phyloP scores from a whole-genome alignment of 2,888 invertebrate species.

The Buathra laborator region DNA sequence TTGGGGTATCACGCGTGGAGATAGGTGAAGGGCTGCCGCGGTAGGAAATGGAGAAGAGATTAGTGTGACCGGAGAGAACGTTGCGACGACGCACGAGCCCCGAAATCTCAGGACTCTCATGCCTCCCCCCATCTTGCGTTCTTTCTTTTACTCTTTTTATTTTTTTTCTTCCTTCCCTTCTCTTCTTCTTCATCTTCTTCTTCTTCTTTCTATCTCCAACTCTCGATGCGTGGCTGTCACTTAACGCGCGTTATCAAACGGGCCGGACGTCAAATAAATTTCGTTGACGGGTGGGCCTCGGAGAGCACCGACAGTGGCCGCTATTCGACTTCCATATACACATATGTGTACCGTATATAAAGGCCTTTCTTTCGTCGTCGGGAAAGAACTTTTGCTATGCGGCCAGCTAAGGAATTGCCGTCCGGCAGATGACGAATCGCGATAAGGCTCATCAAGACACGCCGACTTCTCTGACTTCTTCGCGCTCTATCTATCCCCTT shows the following conservation, averaged over 20 bases:
- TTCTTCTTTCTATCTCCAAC: neutral
- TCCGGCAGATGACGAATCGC: constrained; percentile 60
- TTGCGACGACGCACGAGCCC: constrained; percentile 35
- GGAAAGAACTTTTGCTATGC: constrained; percentile 24
- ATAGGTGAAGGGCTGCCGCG: constrained; percentile 12
- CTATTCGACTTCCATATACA: neutral
- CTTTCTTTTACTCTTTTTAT: neutral
- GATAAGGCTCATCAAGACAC: constrained; percentile 64
- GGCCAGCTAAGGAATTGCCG: constrained; percentile 44
- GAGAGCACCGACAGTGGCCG: constrained; percentile 1
- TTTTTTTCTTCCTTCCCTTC: constrained; percentile 2
- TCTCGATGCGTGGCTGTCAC: constrained; percentile 52
- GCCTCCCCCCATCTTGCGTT: constrained; percentile 19
- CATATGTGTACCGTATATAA: neutral
- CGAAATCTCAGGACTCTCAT: constrained; percentile 51
- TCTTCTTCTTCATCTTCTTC: constrained; percentile 14
- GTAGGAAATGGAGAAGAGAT: constrained; percentile 41
- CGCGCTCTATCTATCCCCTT: neutral
- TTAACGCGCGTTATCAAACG: constrained; percentile 63
- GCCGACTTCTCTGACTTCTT: constrained; percentile 27
- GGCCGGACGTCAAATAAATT: constrained; percentile 61
- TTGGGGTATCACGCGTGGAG: constrained; percentile 15
- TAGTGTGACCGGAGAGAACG: constrained; percentile 48
- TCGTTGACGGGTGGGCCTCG: constrained; percentile 51
- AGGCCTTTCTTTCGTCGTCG: constrained; percentile 52